Evolutionary conservation across 2,113 vertebrate genomes (phyloP), one percentile per base, ranked within the genome.

Genomic region (Capreolus pygargus): DNA sequence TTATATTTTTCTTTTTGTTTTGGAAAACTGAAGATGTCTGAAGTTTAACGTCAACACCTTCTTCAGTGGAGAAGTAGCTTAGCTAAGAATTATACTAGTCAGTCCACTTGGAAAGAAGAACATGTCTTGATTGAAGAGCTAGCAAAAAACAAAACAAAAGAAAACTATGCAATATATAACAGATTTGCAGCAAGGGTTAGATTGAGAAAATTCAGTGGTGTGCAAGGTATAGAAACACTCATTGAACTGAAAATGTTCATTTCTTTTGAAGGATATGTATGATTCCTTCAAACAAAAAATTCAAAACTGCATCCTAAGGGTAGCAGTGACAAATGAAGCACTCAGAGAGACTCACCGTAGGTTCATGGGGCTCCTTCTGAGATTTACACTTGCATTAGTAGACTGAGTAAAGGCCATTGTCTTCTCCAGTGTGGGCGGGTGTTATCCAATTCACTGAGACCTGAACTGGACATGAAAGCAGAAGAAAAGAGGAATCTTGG

Each of bases 271-370:
- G 47, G 47, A 14, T 13, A 25, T 7, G 36, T 28, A 28, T 76
- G 85, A 52, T 21, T 88, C 86, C 97, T 97, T 93, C 82, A 96
- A 98, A 96, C 36, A 97, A 94, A 97, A 92, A 39, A 78, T 89
- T 95, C 76, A 95, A 91, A 98, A 98, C 86, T 92, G 57, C 17
- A 36, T 89, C 78, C 1, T 1, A 89, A 95, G 67, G 86, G 58
- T 91, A 96, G 58, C 55, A 94, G 11, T 98, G 93, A 97, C 93
- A 98, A 98, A 98, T 94, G 89, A 97, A 93, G 55, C 82, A 96
- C 74, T 93, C 55, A 64, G 70, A 91, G 76, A 84, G 39, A 60
- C 28, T 95, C 85, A 25, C 52, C 81, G 19, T 39, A 33, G 25
- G 7, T 10, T 87, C 8, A 6, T 79, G 45, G 50, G 28, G 1